A percentile compares a stretch with the other conserved stretches of the same genome.
phyloP scores from a whole-genome alignment of 2,888 invertebrate genomes.

The Gonocerus acuteangulatus region DNA sequence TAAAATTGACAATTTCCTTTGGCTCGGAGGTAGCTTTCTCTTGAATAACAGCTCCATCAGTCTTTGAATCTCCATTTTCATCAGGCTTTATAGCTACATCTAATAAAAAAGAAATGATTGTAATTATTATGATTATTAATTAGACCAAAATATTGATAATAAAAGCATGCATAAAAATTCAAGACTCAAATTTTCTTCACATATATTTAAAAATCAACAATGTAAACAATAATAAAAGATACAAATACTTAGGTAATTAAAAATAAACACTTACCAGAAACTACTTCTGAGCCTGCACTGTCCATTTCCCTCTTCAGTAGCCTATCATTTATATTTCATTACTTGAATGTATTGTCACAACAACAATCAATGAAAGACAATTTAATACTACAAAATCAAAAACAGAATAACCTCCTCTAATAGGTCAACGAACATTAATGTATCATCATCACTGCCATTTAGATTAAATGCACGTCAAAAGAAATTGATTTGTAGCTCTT shows the following conservation, averaged over 20 bases:
- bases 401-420: slow-evolving; percentile 22
- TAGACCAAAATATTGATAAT: neutral
- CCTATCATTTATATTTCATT: slow-evolving; percentile 20
- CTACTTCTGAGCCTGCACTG: slow-evolving; percentile 4
- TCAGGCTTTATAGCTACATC: slow-evolving; percentile 9
- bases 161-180: neutral
- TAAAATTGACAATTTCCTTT: slow-evolving; percentile 31
- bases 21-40: slow-evolving; percentile 1
- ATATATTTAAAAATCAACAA: neutral
- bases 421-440: slow-evolving; percentile 7
- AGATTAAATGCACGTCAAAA: too few species aligned
- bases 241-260: neutral
- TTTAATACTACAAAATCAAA: slow-evolving; percentile 10
- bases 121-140: neutral
- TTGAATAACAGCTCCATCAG: slow-evolving; percentile 6
- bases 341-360: neutral
- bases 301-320: slow-evolving; percentile 16
- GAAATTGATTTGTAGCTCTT: too few species aligned
- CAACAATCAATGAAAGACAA: slow-evolving; percentile 3
- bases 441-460: too few species aligned
- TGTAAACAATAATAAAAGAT: neutral
- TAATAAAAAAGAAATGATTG: neutral
- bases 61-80: slow-evolving; percentile 20
- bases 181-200: neutral
- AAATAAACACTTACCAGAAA: slow-evolving; percentile 1